phyloP scores from a whole-genome alignment of 1,140 invertebrate species.

The Frieseomelitta varia region DNA sequence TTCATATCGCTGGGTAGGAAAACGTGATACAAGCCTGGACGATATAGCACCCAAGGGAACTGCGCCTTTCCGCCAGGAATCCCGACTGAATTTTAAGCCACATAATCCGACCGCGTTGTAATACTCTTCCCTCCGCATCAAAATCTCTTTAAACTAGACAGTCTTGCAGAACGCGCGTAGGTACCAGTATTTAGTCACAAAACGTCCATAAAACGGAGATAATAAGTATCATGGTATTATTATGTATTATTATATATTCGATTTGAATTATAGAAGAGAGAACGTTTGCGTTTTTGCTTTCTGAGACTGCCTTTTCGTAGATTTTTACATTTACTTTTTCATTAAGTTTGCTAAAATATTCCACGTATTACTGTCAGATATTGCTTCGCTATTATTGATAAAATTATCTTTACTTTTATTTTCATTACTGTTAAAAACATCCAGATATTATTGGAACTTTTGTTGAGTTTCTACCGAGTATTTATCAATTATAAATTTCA shows the following conservation, averaged over 20 bases:
- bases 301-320: too few species aligned
- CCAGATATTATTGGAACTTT: background rate
- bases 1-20: background rate
- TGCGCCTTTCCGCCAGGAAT: background rate
- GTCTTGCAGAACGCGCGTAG: background rate
- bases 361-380: too few species aligned
- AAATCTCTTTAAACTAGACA: slow-evolving; percentile 61
- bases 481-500: too few species aligned
- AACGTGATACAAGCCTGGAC: background rate
- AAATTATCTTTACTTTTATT: too few species aligned
- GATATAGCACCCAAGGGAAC: slow-evolving; percentile 18
- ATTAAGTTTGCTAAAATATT: too few species aligned
- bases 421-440: background rate
- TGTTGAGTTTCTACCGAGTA: background rate
- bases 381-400: background rate
- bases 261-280: background rate
- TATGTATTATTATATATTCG: background rate
- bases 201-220: too few species aligned
- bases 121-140: slow-evolving; percentile 45
- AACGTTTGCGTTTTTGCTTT: background rate
- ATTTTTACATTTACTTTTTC: background rate
- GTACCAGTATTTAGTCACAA: background rate
- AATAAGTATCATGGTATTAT: background rate
- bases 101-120: slow-evolving; percentile 53
- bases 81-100: slow-evolving; percentile 50